Evolutionary conservation across 2,797 vertebrate species (phyloP), one percentile per base, ranked within the genome.

Genomic region (Chelon labrosus): DNA sequence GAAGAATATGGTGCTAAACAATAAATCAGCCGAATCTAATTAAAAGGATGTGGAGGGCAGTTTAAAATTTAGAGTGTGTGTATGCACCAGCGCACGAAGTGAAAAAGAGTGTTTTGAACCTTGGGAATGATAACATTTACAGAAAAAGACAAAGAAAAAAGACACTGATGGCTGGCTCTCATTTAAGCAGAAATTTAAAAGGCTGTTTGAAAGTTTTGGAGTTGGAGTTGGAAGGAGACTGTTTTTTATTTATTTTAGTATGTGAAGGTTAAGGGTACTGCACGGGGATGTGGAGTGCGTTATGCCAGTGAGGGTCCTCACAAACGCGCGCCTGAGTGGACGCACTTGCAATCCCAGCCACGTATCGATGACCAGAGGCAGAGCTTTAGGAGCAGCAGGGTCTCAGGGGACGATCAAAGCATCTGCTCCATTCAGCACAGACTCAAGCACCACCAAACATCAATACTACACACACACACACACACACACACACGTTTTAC

Each of bases 341-440:
- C 53, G 16, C 17, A 56, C 12, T 55, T 71, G 39, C 25, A 10
- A 54, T 52, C 22, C 20, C n/a, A 39, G 55, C 49, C 60, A 77
- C 66, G 39, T 70, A 80, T 81, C 37, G 10, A 51, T 84, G 79
- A 73, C 70, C 39, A 39, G 56, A 71, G 57, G 53, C 64, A 70
- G 59, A 46, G 65, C 55, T 75, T 77, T 52, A 69, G 59, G 54
- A 68, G 71, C 55, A 69, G 41, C 50, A 39, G 57, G 41, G 77
- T 88, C 88, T 83, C 83, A 53, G 22, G 75, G 85, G 84, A 54
- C 62, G 50, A 63, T 85, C 61, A 73, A 75, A 83, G 72, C 87
- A 87, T 91, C 85, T 88, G 89, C 60, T 77, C 52, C 38, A 73
- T 76, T 84, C 81, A 82, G 56, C 63, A 51, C 56, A 65, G 57